phyloP scores from a whole-genome alignment of 2,797 vertebrate species.

The Gila robusta region DNA sequence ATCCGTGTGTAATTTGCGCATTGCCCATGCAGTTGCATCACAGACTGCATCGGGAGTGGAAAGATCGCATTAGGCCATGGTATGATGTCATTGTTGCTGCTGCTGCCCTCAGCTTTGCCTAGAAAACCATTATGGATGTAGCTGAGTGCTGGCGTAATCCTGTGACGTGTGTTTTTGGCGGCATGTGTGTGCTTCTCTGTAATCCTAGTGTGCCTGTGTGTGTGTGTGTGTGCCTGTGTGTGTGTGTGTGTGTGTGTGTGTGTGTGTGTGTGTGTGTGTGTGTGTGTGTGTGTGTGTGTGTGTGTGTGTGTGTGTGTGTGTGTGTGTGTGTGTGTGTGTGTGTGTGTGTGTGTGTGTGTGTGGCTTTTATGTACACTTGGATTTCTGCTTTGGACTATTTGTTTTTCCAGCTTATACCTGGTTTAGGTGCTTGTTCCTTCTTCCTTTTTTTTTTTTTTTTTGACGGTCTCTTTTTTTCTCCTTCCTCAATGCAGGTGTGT shows the following conservation, averaged over 20 bases:
- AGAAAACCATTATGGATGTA: constrained; percentile 54
- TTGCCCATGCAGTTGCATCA: constrained; percentile 5
- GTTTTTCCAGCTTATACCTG: not conserved
- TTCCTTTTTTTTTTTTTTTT: not conserved
- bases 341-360: constrained; percentile 12
- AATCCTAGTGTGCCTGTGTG: constrained; percentile 41
- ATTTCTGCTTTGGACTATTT: constrained; percentile 28
- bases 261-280: constrained; percentile 31
- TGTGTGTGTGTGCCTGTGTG: not conserved
- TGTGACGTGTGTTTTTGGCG: constrained; percentile 48
- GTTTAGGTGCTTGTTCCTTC: constrained; percentile 18
- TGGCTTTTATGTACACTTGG: not conserved
- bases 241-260: not conserved
- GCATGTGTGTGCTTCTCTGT: constrained; percentile 51
- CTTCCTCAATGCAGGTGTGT: constrained; percentile 50
- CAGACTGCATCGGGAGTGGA: constrained; percentile 34
- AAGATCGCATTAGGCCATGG: constrained; percentile 39
- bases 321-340: constrained; percentile 26
- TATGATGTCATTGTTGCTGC: constrained; percentile 58
- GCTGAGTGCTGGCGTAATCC: constrained; percentile 63
- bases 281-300: constrained; percentile 18
- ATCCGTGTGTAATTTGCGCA: not conserved
- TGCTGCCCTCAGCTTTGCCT: constrained; percentile 54
- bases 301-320: constrained; percentile 33
- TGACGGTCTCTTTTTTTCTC: not conserved